Base-by-base conservation (phyloP, 2,888 invertebrate genomes). In the Dryadula phaetusa region DNA sequence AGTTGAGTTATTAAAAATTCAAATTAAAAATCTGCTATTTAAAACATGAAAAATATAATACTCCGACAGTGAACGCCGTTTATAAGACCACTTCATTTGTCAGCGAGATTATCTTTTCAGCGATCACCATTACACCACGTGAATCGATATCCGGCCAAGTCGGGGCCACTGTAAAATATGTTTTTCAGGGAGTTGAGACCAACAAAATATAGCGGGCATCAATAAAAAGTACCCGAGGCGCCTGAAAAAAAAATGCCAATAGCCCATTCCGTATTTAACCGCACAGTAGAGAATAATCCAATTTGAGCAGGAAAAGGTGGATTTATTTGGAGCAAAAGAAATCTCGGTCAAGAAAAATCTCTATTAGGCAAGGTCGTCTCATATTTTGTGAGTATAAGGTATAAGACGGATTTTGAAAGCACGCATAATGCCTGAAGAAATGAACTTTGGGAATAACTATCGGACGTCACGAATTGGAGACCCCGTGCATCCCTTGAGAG, bases 401-500 rank as follows among this genome's bases (percentile, higher is more conserved):
- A 74, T 74, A 71, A 72, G 56, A 67, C 66, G 74, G 75, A 73
- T 73, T 76, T 70, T 72, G 69, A 69, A 68, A 65, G 71, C 67
- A 47, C 60, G 47, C 65, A 68, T 74, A 71, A 68, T 70, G 64
- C 58, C 60, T 60, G 46, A 68, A 69, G 72, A 70, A 72, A 73
- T 68, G 71, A 72, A 71, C 64, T 67, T 42, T 58, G 66, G 61
- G 69, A 72, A 70, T 70, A 70, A 72, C 70, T 68, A 72, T 70
- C 62, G 66, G 60, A 70, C 69, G 66, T 70, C 68, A 72, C 63
- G 70, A 69, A 67, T 72, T 67, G 71, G 69, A 66, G 70, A 66
- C 71, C 68, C 65, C 61, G 61, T 64, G 47, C 40, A 58, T 69
- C 70, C 70, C 72, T 37, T 20, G 69, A 56, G 70, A 49, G 70